Evolutionary conservation across 1,140 invertebrate genomes (phyloP).

Genomic region (Philaenus spumarius): DNA sequence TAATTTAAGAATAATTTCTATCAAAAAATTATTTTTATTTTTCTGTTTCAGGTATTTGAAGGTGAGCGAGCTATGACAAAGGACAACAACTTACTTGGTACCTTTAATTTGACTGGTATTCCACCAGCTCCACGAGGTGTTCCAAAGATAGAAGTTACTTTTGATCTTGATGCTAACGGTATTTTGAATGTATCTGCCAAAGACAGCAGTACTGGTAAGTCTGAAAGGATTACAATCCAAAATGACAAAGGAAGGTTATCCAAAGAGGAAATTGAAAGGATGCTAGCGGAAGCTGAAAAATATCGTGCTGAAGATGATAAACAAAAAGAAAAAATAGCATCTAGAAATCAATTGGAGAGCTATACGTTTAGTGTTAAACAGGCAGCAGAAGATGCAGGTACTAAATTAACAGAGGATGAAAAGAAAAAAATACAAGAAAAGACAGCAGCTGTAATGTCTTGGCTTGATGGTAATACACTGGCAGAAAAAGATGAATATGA

Average conservation of each 20-base stretch:
- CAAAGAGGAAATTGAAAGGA: slow-evolving; percentile 87
- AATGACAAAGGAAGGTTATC: slow-evolving; percentile 89
- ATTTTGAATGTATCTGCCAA: slow-evolving; percentile 73
- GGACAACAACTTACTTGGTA: slow-evolving; percentile 65
- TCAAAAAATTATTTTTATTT: too few relatives aligned
- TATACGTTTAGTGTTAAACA: slow-evolving; percentile 75
- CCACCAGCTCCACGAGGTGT: slow-evolving; percentile 76
- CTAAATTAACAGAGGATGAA: slow-evolving; percentile 39
- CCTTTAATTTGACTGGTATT: slow-evolving; percentile 69
- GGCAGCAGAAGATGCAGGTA: slow-evolving; percentile 39
- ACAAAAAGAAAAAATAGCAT: slow-evolving; percentile 55
- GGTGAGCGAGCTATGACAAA: slow-evolving; percentile 70
- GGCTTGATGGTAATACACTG: slow-evolving; percentile 55
- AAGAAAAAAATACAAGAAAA: slow-evolving; percentile 39
- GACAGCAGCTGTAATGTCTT: slow-evolving; percentile 46
- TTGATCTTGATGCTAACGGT: slow-evolving; percentile 73
- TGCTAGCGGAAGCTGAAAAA: slow-evolving; percentile 72
- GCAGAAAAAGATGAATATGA: slow-evolving; percentile 74
- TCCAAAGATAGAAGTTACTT: slow-evolving; percentile 68
- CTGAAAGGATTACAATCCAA: slow-evolving; percentile 76
- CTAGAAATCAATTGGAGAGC: slow-evolving; percentile 71
- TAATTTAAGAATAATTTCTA: too few relatives aligned
- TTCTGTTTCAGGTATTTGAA: slow-evolving; percentile 44
- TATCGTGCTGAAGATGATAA: slow-evolving; percentile 48
- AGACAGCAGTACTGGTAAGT: slow-evolving; percentile 68